Evolutionary conservation across 2,888 invertebrate genomes (phyloP), one percentile per base, ranked within the genome.

Genomic region (Nemotelus nigrinus): DNA sequence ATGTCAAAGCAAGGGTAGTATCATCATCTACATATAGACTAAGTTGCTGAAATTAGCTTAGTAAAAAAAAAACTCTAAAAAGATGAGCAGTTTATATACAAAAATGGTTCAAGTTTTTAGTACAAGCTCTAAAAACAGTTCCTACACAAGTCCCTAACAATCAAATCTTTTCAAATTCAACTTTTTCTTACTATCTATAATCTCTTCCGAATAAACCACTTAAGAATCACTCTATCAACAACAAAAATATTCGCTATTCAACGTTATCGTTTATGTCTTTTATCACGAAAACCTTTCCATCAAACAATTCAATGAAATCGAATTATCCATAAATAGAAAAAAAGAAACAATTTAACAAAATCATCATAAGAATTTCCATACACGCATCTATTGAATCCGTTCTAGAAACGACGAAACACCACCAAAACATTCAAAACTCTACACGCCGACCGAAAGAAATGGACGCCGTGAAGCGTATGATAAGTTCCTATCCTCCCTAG

Each of bases 271-370:
- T 60, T 60, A 74, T 74, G n/a, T 74, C 60, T 63, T 74, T 63
- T 74, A 60, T 60, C 60, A 74, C 48, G 70, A 55, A 55, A 70
- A 48, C 55, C 70, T 43, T 47, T 70, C 70, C 10, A 70, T 70
- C 70, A 47, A 25, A 50, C 70, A 43, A 41, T 50, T 70, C 70
- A 70, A 70, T 70, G 55, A 70, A 53, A 70, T 70, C 70, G 55
- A 41, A 55, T 70, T 70, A 70, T 70, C 55, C 70, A 70, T 70
- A 70, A 55, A 68, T 53, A 70, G 70, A 55, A 39, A 53, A 25
- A 55, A 43, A 55, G 70, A 70, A 70, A 70, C 70, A 70, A 70
- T 55, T 55, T 25, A 70, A 70, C 53, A 70, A 70, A 70, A 70
- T 43, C 53, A 41, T 70, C 43, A 50, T 41, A 53, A 55, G 70